Base-by-base conservation (phyloP, 2,888 invertebrate genomes). In the Mermis nigrescens region DNA sequence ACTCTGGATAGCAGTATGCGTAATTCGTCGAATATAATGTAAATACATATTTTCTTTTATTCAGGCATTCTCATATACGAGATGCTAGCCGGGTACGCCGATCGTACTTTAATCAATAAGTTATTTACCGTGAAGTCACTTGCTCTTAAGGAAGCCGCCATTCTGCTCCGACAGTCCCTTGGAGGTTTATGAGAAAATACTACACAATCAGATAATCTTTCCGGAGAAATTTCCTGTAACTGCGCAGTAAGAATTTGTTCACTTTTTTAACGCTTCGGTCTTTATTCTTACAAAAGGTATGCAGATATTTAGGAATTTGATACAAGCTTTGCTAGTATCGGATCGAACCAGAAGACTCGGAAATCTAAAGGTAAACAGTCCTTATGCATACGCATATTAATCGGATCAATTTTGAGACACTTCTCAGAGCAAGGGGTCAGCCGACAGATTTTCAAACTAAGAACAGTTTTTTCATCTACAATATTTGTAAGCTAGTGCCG, bases 81-180 rank as follows among this genome's bases (percentile, higher is more conserved):
- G 68, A 75, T 76, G 75, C 63, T 75, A 26, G 71, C 72, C 2
- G 75, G 74, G 74, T 75, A 66, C 63, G 57, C 15, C 7, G 12
- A 12, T 55, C 19, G 7, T 55, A 12, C 7, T 28, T 55, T 22
- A 15, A 7, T 55, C 4, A 55, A 31, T 27, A 19, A n/a, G n/a
- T 28, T n/a, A 55, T 55, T 28, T 28, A 26, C 55, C 55, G 28
- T 32, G 12, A 3, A 32, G 4, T 7, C 31, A n/a, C n/a, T n/a
- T n/a, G n/a, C n/a, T n/a, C n/a, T 61, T 59, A 64, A 75, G 76
- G 19, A 90, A 87, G 73, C 91, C 92, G 15, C 92, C 92, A 15
- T 92, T 91, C 75, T 91, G 88, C 74, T 92, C 91, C 70, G 90
- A 91, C 73, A 90, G 90, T 76, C 90, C 91, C 0, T 90, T 91